Evolutionary conservation across 2,888 invertebrate species (phyloP), one percentile per base, ranked within the genome.

Genomic region (Drosophila maculinotata): DNA sequence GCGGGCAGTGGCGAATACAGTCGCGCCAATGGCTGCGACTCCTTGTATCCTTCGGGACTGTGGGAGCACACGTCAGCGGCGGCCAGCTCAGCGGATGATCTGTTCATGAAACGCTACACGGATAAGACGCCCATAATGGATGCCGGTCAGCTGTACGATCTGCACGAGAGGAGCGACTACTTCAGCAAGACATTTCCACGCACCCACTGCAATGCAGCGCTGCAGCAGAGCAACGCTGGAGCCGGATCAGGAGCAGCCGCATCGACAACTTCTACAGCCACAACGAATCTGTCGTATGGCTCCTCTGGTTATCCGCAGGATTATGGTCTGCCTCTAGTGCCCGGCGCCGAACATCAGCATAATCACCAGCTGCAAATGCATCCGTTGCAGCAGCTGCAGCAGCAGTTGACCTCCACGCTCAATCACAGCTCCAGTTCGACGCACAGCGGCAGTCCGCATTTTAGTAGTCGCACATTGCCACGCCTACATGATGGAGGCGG

Each of bases 41-140:
- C 95, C 1, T 92, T 96, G 6, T 96, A 96, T 89, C 95, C 96
- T 10, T 95, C 95, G 12, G 95, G 96, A 9, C 91, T 96, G 44
- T 96, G 96, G 96, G 96, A 96, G 77, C 80, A 90, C 39, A 72
- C 84, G 12, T 71, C 62, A 1, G 30, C 59, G 76, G 84, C 17
- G 20, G 78, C 89, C 49, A 89, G 85, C 9, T 90, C 91, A 0
- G 90, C 90, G 1, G 91, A 91, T 59, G 91, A 91, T 69, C 69
- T 91, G 56, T 93, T 93, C 88, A 90, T 94, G 69, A 93, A 94
- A 47, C 93, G 94, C 41, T 95, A 95, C 88, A 94, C 94, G 68
- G 96, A 96, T 88, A 94, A 95, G 86, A 95, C 95, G 45, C 95
- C 95, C 20, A 96, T 96, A 68, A 95, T 96, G 79, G 94, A 95